Conservation (phyloP, 2,113 vertebrate species). For the Eulemur macaco region DNA sequence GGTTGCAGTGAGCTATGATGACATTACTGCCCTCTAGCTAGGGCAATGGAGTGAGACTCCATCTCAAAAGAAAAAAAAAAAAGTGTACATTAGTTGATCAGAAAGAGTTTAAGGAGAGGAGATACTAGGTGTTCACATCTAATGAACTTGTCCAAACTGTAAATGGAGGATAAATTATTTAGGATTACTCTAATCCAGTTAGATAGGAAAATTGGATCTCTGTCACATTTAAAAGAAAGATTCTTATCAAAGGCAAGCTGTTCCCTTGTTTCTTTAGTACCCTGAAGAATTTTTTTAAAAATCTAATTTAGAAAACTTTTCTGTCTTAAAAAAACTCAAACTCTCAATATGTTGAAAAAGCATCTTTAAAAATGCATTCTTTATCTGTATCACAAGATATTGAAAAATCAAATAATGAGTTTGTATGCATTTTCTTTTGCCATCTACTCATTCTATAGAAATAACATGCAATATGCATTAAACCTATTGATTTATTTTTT, state of each 20-base stretch:
- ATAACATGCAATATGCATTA: constrained; percentile 30
- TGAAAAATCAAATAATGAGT: constrained; percentile 54
- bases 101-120: constrained; percentile 24
- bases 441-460: constrained; percentile 31
- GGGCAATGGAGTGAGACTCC: too few relatives aligned
- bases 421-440: constrained; percentile 59
- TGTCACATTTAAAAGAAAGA: constrained; percentile 73
- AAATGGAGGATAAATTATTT: constrained; percentile 57
- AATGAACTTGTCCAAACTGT: constrained; percentile 47
- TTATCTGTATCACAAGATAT: constrained; percentile 64
- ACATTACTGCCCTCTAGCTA: too few relatives aligned
- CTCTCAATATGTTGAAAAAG: constrained; percentile 65
- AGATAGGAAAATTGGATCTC: constrained; percentile 64
- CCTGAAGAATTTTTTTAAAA: constrained; percentile 56
- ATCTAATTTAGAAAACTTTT: constrained; percentile 72
- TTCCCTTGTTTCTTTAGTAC: constrained; percentile 56
- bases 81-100: background rate
- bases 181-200: constrained; percentile 53
- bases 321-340: constrained; percentile 39
- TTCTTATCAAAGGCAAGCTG: constrained; percentile 64
- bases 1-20: too few relatives aligned
- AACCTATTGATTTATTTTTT: constrained; percentile 54
- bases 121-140: background rate
- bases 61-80: too few relatives aligned
- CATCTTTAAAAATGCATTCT: constrained; percentile 62